Evolutionary conservation across 2,888 invertebrate genomes (phyloP).

Genomic region (Epicampocera succincta): DNA sequence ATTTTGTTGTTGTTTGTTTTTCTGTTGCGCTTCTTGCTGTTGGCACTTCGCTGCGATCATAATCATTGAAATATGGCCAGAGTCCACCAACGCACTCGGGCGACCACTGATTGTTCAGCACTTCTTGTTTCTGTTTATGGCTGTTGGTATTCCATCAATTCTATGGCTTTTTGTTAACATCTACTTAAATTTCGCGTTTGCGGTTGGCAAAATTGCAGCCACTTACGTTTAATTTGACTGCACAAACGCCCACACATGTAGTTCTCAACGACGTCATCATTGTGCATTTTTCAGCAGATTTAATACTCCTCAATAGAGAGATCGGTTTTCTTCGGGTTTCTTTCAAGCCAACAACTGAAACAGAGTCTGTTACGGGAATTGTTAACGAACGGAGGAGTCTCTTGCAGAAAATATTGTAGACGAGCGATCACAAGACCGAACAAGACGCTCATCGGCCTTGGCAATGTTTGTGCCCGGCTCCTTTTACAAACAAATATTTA

Average conservation of each 20-base stretch:
- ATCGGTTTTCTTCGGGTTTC: slow-evolving; percentile 45
- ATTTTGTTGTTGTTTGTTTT: background rate
- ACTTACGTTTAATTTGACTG: slow-evolving; percentile 12
- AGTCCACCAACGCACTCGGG: slow-evolving; percentile 64
- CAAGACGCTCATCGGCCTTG: too few relatives aligned
- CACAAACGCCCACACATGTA: slow-evolving; percentile 61
- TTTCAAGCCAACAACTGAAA: background rate
- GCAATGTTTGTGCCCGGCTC: too few relatives aligned
- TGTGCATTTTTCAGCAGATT: slow-evolving; percentile 1
- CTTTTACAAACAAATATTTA: too few relatives aligned
- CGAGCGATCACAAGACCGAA: too few relatives aligned
- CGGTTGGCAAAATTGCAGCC: slow-evolving; percentile 59
- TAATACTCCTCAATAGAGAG: background rate
- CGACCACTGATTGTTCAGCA: slow-evolving; percentile 45
- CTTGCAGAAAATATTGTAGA: too few relatives aligned
- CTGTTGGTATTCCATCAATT: slow-evolving; percentile 57
- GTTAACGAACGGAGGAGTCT: background rate
- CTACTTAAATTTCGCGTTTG: slow-evolving; percentile 69
- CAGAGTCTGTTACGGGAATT: background rate
- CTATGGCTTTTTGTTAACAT: slow-evolving; percentile 63
- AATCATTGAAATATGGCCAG: slow-evolving; percentile 40
- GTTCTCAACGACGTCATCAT: background rate
- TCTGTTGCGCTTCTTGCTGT: background rate
- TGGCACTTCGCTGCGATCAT: slow-evolving; percentile 30
- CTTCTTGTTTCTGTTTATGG: background rate